Conservation (phyloP, 2,113 vertebrate species). For the Aramus guarauna region DNA sequence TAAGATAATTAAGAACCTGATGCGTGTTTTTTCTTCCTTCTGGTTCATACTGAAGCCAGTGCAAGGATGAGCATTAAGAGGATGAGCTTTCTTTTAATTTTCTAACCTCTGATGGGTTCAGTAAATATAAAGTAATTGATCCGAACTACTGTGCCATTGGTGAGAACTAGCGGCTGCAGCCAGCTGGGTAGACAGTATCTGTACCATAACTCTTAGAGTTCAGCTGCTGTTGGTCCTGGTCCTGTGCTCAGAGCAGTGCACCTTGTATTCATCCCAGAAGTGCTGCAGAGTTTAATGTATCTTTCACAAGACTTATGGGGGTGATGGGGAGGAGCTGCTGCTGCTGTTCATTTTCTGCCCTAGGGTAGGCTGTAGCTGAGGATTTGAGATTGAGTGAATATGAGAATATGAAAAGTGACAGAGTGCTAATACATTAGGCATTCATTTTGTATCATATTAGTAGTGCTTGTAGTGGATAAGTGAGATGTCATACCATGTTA, state of each 20-base stretch:
- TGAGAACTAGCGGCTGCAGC: not conserved
- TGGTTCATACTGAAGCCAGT: not conserved
- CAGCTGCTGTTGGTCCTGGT: not conserved
- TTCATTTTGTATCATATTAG: conserved; percentile 53
- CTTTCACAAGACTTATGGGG: not conserved
- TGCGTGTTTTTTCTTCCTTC: not conserved
- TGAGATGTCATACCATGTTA: conserved; percentile 32
- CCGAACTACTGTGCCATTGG: rapidly evolving
- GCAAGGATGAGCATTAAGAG: not conserved
- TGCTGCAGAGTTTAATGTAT: not conserved
- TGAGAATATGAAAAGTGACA: conserved; percentile 47
- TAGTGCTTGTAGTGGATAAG: conserved; percentile 13
- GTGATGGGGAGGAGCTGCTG: conserved; percentile 1
- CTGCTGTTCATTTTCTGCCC: not conserved
- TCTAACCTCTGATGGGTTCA: not conserved
- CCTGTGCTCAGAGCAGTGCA: not conserved
- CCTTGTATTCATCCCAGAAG: not conserved
- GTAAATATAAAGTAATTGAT: not conserved
- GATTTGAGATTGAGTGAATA: not conserved
- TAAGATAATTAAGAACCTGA: not conserved
- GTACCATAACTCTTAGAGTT: rapidly evolving
- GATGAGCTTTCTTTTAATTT: not conserved
- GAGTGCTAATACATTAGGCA: conserved; percentile 52
- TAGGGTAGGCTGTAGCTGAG: not conserved
- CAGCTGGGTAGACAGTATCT: not conserved